Conservation (phyloP, 2,113 vertebrate species). For the Syngnathus scovelli region DNA sequence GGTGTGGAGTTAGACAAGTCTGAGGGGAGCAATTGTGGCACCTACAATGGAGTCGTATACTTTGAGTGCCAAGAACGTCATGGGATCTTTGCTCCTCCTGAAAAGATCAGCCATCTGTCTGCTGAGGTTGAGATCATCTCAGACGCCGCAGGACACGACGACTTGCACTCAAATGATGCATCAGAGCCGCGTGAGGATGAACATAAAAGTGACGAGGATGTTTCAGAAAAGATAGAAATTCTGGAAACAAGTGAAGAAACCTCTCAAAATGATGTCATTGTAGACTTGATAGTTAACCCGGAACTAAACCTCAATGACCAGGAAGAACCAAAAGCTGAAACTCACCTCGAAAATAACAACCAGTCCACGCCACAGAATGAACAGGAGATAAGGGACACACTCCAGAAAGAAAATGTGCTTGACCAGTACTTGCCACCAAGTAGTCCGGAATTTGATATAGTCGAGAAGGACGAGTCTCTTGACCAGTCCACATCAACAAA, state of each 20-base stretch:
- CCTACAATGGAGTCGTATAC: slow-evolving; percentile 81
- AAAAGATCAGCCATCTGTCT: slow-evolving; percentile 81
- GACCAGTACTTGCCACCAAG: not conserved
- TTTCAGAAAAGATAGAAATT: slow-evolving; percentile 30
- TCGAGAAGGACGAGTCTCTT: not conserved
- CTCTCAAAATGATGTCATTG: slow-evolving; percentile 40
- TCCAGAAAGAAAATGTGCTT: not conserved
- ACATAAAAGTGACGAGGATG: slow-evolving; percentile 2
- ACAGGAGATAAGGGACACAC: not conserved
- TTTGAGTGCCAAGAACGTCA: slow-evolving; percentile 82
- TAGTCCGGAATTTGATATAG: not conserved
- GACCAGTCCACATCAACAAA: not conserved
- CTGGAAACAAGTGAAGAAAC: slow-evolving; percentile 44
- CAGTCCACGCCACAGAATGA: not conserved
- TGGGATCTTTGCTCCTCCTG: slow-evolving; percentile 91
- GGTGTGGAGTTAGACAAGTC: slow-evolving; percentile 89
- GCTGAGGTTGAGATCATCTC: slow-evolving; percentile 64
- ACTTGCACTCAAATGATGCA: slow-evolving; percentile 71
- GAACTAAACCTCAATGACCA: slow-evolving; percentile 14
- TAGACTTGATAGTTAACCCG: slow-evolving; percentile 27
- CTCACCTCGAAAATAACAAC: slow-evolving; percentile 22
- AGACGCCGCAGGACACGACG: slow-evolving; percentile 76
- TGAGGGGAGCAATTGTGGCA: slow-evolving; percentile 91
- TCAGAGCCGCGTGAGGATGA: slow-evolving; percentile 56
- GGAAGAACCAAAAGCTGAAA: slow-evolving; percentile 4